Evolutionary conservation across 2,888 invertebrate species (phyloP), one percentile per base, ranked within the genome.

Genomic region (Hypolimnas misippus): DNA sequence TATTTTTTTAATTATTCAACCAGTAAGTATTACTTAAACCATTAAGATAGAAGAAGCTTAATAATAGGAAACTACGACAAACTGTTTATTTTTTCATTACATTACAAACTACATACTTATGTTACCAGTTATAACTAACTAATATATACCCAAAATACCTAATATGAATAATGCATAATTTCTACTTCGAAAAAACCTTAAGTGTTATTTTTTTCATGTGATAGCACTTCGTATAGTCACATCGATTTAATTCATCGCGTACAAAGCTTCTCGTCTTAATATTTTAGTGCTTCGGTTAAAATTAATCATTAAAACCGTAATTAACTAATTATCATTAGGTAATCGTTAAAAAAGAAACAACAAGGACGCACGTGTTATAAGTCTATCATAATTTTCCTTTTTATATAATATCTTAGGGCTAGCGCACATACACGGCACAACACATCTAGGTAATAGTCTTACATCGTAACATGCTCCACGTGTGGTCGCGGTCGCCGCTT

Each of bases 251-350:
- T 77, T 19, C 21, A 77, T 81, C 87, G 87, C 89, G 79, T 89
- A 89, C 88, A 90, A n/a, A 89, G 89, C 87, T 84, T 89, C 80
- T 86, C 83, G 83, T 86, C 89, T 89, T 89, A 89, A 72, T 76
- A 72, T 78, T 86, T 88, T 86, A 89, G 86, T 88, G 87, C 77
- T 88, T 84, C 84, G 79, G 83, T 90, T 91, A 89, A 85, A 87
- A 89, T 89, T 90, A 92, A 86, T 90, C 86, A 88, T 92, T 92
- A 87, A 82, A 92, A 92, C 92, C 92, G 92, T 92, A 92, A 92
- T 92, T 92, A 92, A 92, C 92, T 92, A 92, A 92, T 92, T 92
- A 92, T 92, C 89, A 89, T 90, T 90, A 92, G 87, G 87, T 89
- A 83, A 81, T 84, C 75, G 79, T 84, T 78, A 76, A 64, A 64